Evolutionary conservation across 2,797 vertebrate genomes (phyloP).

Genomic region (Pseudomugil gertrudae): DNA sequence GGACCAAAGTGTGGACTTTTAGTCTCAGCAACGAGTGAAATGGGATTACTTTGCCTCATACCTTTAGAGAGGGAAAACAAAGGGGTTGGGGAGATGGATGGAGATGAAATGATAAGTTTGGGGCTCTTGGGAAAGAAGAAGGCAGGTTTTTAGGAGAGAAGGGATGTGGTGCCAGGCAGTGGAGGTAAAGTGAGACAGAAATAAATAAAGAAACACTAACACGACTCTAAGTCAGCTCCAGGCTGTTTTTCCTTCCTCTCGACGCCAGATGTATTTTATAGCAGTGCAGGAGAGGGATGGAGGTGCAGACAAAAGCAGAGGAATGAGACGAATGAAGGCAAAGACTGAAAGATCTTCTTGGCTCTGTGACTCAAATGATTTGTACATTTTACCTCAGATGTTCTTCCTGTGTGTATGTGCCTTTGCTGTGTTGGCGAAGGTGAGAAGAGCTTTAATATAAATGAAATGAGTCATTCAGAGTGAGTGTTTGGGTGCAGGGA

Average conservation of each 20-base stretch:
- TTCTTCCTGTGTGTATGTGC: neutral
- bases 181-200: constrained; percentile 37
- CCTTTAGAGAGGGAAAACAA: constrained; percentile 8
- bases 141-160: constrained; percentile 12
- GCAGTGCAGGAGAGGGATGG: constrained; percentile 15
- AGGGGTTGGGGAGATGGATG: neutral
- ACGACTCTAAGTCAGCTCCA: constrained; percentile 27
- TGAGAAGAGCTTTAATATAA: constrained; percentile 16
- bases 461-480: constrained; percentile 21
- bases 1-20: neutral
- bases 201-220: constrained; percentile 25
- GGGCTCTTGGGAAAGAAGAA: neutral
- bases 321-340: constrained; percentile 30
- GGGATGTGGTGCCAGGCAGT: neutral
- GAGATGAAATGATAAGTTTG: neutral
- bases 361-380: constrained; percentile 36
- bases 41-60: constrained; percentile 21
- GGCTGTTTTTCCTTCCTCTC: constrained; percentile 56
- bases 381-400: constrained; percentile 8
- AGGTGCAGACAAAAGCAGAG: constrained; percentile 4
- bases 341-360: constrained; percentile 15
- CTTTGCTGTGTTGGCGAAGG: constrained; percentile 12
- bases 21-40: constrained; percentile 19
- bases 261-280: constrained; percentile 56
- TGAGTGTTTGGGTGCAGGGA: constrained; percentile 14